Evolutionary conservation across 92 coral and sea anemone genomes (phyloP), one percentile per base, ranked within the genome.

Genomic region (Parazoanthus swiftii): DNA sequence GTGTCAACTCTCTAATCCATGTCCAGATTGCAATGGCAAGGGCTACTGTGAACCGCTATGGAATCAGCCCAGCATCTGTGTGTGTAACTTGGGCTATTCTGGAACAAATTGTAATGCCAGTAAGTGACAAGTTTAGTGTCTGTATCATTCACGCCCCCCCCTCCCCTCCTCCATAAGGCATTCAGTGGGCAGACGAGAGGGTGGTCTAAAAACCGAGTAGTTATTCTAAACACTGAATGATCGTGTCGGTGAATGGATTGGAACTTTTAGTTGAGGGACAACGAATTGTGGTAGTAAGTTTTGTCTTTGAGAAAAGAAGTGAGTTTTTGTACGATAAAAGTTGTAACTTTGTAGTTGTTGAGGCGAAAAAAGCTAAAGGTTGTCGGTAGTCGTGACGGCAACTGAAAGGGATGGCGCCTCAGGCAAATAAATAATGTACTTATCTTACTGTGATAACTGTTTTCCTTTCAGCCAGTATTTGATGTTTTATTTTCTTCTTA

Each of bases 1-100:
- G 6, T 97, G 99, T 85, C 81, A 71, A 5, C 92, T 92, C 33
- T 91, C 92, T 36, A 89, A 86, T 51, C 85, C 88, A 5, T 88
- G 90, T 78, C 99, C 99, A 21, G 81, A 92, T 81, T 97, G 99
- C 72, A 92, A 78, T 73, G 90, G 89, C 21, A 85, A 82, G 2
- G 99, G 99, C 1, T 97, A 97, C 78, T 97, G 99, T 77, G 96
- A 89, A 54, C 99, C 99, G 33, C 86, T 91, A 29, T 92, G 94
- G 89, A 88, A 86, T 58, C 38, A 68, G 15, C 85, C 89, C 39
- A 95, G 98, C 81, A 86, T 92, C 39, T 97, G 99, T 44, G 95
- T 94, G 51, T 97, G 99, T 70, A 92, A 95, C 74, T 71, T 95
- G 48, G 99, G 99, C 7, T 92, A 86, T 86, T 74, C 85, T 82